Evolutionary conservation across 2,888 invertebrate genomes (phyloP), one percentile per base, ranked within the genome.

Genomic region (Deilephila elpenor): DNA sequence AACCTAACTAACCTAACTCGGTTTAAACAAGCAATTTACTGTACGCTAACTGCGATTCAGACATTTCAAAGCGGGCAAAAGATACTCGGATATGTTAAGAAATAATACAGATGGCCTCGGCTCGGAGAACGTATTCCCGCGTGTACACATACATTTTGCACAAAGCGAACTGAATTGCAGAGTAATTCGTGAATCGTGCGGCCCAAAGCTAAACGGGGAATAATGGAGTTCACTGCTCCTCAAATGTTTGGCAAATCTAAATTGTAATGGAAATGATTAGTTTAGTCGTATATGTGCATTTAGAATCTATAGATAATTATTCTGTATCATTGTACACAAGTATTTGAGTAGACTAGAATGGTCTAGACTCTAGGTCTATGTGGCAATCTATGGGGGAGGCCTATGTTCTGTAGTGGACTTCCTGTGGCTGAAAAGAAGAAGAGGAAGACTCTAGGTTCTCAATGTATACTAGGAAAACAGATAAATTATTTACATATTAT

Each of bases 21-120:
- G 44, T 44, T 44, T 44, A 3, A 56, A 56, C 56, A 56, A 56
- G 56, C 17, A n/a, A 56, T n/a, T 56, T n/a, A n/a, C 56, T 19
- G 56, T 56, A n/a, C n/a, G 44, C 14, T n/a, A 56, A 56, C 56
- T n/a, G n/a, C n/a, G 56, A 56, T n/a, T 56, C 19, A 44, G 56
- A 56, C 56, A 29, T 60, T 60, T 60, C 60, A 25, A n/a, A 44
- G 59, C 59, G 11, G 8, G 29, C 60, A 29, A 32, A 60, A 29
- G 25, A 60, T 29, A 60, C 60, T 25, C 29, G 11, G 25, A 59
- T 59, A 60, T 29, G 60, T 60, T 60, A 29, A 60, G 60, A 60
- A 60, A 60, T 17, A 60, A 60, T 60, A 60, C 60, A 25, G 60
- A 60, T 29, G 60, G 29, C 60, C 60, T 60, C 29, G 60, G n/a